Evolutionary conservation across 1,140 invertebrate species (phyloP), one percentile per base, ranked within the genome.

Genomic region (Platorchestia sp.): DNA sequence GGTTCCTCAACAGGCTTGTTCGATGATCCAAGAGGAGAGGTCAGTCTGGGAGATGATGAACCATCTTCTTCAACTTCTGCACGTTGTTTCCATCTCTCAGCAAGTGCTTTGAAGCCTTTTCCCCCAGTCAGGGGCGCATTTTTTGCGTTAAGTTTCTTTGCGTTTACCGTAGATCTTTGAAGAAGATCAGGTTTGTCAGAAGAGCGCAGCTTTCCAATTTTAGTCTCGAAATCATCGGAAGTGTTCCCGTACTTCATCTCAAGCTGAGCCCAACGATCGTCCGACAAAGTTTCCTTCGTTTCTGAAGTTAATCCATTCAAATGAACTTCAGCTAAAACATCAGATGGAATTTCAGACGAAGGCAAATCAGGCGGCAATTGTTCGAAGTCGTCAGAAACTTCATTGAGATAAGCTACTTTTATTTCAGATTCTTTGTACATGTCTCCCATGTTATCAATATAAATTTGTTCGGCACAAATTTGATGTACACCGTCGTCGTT

Each of bases 21-120:
- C 45, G 91, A 96, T 41, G 93, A 19, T 45, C 86, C 59, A 90
- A 95, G 1, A 22, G 42, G 40, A 53, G 95, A 87, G 0, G 86
- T 42, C 16, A 95, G 42, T n/a, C 87, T 53, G 10, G 93, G 36
- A 0, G 91, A 51, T 47, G 95, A 86, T 19, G 42, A 6, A n/a
- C 53, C 16, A 41, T 95, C 86, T 47, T 93, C 45, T 86, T 96
- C 96, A 95, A 96, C 97, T 45, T 96, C 96, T 36, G 97, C 96
- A 41, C 97, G 96, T 95, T 97, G 97, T 95, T 97, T 97, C 97
- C 97, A 97, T 93, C 97, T 97, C 89, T 97, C 97, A 0, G 97
- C 96, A n/a, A 97, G 95, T 42, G 97, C 97, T 95, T 96, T 97
- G 96, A 97, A 97, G 90, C 97, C 97, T 95, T 97, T 97, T 40